These are phyloP conservation scores for Panzeria rudis DNA, from an alignment of 2,888 invertebrate genomes.

Conservation along the genomic window DNA sequence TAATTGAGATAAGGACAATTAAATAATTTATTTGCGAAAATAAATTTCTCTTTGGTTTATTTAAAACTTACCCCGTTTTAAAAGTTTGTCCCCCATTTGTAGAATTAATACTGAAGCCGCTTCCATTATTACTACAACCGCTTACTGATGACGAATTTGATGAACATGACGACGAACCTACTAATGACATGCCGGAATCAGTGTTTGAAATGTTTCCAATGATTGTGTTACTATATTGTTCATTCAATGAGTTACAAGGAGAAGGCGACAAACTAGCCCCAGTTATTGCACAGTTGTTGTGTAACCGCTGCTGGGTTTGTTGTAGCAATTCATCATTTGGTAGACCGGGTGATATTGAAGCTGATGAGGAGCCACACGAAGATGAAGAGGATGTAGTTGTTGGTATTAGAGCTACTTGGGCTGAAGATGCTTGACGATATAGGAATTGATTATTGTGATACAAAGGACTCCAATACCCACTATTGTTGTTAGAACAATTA, in stretches of 20 bases:
- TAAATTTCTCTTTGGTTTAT: neutral
- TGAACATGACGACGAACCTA: slow-evolving; percentile 1
- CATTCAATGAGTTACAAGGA: slow-evolving; percentile 41
- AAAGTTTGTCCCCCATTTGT: slow-evolving; percentile 16
- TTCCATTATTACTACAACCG: slow-evolving; percentile 18
- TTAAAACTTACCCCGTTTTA: slow-evolving; percentile 44
- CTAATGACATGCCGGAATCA: slow-evolving; percentile 18
- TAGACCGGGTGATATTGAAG: slow-evolving; percentile 70
- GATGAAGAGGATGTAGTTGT: slow-evolving; percentile 52
- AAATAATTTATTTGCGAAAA: neutral
- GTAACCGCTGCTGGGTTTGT: slow-evolving; percentile 39
- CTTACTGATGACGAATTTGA: slow-evolving; percentile 57
- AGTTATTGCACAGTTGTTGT: neutral
- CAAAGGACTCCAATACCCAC: slow-evolving; percentile 72
- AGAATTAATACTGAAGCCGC: slow-evolving; percentile 6
- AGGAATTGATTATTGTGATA: slow-evolving; percentile 55
- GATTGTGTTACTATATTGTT: slow-evolving; percentile 32
- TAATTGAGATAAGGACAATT: neutral
- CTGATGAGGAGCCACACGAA: slow-evolving; percentile 62
- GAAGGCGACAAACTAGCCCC: slow-evolving; percentile 41
- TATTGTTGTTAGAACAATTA: slow-evolving; percentile 51
- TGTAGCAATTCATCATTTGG: slow-evolving; percentile 54
- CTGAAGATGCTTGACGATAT: slow-evolving; percentile 61
- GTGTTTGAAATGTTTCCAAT: slow-evolving; percentile 7
- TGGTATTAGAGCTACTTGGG: slow-evolving; percentile 38